phyloP scores from a whole-genome alignment of 2,797 vertebrate genomes.

The Adelosebastes latens region DNA sequence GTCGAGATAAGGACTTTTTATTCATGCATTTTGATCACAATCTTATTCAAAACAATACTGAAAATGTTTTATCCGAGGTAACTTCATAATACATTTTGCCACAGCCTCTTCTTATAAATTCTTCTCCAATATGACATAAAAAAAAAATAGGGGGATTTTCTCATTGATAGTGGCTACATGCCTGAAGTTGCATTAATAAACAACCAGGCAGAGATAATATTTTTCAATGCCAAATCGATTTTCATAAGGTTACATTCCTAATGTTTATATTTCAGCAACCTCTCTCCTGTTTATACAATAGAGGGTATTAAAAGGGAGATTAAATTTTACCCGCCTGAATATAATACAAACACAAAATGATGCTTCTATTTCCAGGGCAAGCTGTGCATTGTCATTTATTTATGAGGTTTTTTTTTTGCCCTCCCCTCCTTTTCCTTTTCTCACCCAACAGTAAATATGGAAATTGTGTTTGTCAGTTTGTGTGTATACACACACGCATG shows the following conservation, averaged over 20 bases:
- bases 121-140: constrained; percentile 46
- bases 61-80: constrained; percentile 39
- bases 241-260: constrained; percentile 91
- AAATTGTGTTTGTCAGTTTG: constrained; percentile 93
- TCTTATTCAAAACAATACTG: constrained; percentile 19
- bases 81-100: constrained; percentile 38
- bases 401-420: constrained; percentile 87
- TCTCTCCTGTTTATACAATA: constrained; percentile 89
- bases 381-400: constrained; percentile 95
- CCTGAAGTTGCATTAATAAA: constrained; percentile 82
- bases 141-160: constrained; percentile 64
- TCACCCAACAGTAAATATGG: constrained; percentile 90
- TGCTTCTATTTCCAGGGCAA: constrained; percentile 91
- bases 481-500: constrained; percentile 74
- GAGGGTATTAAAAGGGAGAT: constrained; percentile 94
- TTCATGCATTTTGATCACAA: constrained; percentile 33
- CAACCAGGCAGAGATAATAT: constrained; percentile 83
- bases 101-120: constrained; percentile 44
- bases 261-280: constrained; percentile 86
- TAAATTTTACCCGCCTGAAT: constrained; percentile 92
- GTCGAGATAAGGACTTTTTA: constrained; percentile 2
- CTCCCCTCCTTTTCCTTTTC: constrained; percentile 78
- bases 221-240: constrained; percentile 92
- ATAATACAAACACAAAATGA: constrained; percentile 96
- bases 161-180: constrained; percentile 70